Conservation (phyloP, 2,797 vertebrate genomes). For the Sarcoramphus papa region DNA sequence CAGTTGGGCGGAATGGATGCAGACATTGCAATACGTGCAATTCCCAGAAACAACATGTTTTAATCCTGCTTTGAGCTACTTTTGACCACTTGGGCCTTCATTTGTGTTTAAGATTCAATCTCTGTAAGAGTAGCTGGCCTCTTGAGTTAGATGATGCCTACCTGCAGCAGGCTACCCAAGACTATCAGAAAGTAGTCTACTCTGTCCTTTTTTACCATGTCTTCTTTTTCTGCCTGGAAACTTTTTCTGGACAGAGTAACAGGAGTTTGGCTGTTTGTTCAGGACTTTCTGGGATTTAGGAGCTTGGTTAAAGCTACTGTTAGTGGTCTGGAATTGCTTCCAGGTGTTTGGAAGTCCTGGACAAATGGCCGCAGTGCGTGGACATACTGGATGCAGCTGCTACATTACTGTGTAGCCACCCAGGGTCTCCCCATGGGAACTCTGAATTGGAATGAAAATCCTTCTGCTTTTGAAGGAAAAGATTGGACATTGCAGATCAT, state of each 20-base stretch:
- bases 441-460: background rate
- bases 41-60: background rate
- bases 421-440: background rate
- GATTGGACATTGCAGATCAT: background rate
- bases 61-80: background rate
- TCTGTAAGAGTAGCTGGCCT: background rate
- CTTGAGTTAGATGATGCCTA: background rate
- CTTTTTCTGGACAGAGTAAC: background rate
- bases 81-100: background rate
- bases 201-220: background rate
- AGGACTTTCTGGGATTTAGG: background rate
- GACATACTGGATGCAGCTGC: background rate
- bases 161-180: background rate
- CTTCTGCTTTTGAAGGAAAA: background rate
- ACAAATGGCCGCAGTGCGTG: accelerated
- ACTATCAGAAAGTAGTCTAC: background rate
- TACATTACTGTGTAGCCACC: background rate
- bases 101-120: background rate
- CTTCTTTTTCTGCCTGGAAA: background rate
- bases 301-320: background rate
- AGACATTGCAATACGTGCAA: background rate
- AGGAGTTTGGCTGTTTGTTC: background rate
- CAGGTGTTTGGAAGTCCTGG: background rate
- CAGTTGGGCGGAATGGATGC: background rate
- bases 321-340: background rate